phyloP scores from a whole-genome alignment of 1,140 invertebrate genomes.

The Matsumurasca onukii region DNA sequence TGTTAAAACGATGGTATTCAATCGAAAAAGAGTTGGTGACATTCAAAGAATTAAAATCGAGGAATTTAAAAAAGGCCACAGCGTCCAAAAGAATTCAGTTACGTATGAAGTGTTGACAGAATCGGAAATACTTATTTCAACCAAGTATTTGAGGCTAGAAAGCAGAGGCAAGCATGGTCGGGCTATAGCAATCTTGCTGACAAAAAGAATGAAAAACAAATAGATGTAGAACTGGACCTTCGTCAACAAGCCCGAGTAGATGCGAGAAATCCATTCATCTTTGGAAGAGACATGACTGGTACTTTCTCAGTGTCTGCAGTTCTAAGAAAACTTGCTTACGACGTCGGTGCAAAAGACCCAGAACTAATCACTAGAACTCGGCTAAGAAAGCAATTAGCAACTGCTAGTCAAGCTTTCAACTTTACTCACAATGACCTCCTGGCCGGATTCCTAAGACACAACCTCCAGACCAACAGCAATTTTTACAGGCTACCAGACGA shows the following conservation, averaged over 20 bases:
- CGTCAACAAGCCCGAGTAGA: neutral
- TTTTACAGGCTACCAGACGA: constrained; percentile 17
- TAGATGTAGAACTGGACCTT: neutral
- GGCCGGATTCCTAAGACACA: neutral
- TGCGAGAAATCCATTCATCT: neutral
- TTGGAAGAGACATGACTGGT: neutral
- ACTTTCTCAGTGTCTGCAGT: neutral
- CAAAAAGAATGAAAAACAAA: neutral
- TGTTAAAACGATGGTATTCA: neutral
- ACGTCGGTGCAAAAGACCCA: neutral
- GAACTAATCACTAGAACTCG: neutral
- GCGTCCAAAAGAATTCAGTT: constrained; percentile 1
- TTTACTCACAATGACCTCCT: constrained; percentile 8
- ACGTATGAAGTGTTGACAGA: constrained; percentile 18
- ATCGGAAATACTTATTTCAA: neutral
- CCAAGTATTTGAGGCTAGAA: neutral
- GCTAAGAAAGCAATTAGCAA: neutral
- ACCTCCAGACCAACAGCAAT: neutral
- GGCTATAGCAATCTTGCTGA: neutral
- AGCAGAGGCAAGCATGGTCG: neutral
- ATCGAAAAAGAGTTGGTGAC: constrained; percentile 4
- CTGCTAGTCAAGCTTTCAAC: constrained; percentile 6
- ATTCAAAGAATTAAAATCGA: neutral
- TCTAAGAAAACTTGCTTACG: neutral
- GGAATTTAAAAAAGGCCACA: neutral